Evolutionary conservation across 64 coral and sea anemone genomes (phyloP), one percentile per base, ranked within the genome.

Genomic region (Dendronephthya gigantea): DNA sequence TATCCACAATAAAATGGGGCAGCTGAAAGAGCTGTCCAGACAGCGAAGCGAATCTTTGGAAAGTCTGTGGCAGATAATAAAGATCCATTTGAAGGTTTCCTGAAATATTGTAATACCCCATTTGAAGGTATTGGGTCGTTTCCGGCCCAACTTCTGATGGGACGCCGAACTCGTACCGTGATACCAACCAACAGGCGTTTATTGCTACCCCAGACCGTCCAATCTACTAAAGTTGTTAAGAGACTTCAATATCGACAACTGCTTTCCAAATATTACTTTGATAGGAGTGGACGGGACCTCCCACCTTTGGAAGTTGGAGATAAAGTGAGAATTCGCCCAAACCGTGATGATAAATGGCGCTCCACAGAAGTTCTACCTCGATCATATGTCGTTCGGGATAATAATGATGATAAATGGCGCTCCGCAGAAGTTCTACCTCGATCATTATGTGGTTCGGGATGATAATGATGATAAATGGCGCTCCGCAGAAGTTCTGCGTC

Each of bases 381-480:
- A 86, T 92, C 87, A 28, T 92, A 89, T 50, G 5, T 92, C 27
- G 30, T 92, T n/a, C n/a, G n/a, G n/a, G n/a, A n/a, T n/a, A n/a
- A n/a, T n/a, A n/a, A n/a, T 9, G 90, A 87, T 40, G 85, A 13
- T 56, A 16, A 49, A 40, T 89, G 91, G 91, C 35, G 83, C 13
- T 86, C 58, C 82, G 91, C 91, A 31, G 83, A 92, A 68, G 87
- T 92, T 47, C 40, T 92, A 55, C 87, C 91, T 39, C 39, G 69
- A 86, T 92, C 87, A 28, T 92, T n/a, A 89, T 50, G 5, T 92
- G 30, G 30, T 92, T n/a, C n/a, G n/a, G n/a, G n/a, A n/a, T n/a
- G n/a, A n/a, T n/a, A n/a, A n/a, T 9, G 90, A 87, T 40, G 85
- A 13, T 56, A 16, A 49, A 40, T 89, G 91, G 91, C 35, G 83